Conservation (phyloP, 2,797 vertebrate species). For the Coluber constrictor region DNA sequence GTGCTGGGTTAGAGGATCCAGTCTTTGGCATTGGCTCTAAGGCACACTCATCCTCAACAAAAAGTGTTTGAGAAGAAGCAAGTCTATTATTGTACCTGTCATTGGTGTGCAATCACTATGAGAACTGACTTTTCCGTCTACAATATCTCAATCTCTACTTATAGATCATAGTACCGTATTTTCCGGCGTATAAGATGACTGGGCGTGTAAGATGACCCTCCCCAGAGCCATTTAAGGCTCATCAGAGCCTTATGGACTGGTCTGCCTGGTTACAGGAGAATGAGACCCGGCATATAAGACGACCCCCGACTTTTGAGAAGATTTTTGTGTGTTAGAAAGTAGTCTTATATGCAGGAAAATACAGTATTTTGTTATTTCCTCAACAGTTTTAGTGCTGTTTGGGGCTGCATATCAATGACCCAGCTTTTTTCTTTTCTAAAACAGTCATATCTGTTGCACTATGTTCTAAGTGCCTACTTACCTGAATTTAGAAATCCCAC, state of each 20-base stretch:
- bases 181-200: no score
- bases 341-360: no score
- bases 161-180: background rate
- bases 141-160: background rate
- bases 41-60: background rate
- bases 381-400: background rate
- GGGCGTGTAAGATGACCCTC: no score
- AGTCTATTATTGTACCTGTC: background rate
- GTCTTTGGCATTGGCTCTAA: background rate
- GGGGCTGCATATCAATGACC: background rate
- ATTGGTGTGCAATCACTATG: background rate
- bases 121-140: background rate
- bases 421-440: background rate
- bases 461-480: background rate
- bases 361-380: background rate
- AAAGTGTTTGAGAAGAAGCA: background rate
- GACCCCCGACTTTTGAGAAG: no score
- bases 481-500: background rate
- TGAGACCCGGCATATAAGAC: no score
- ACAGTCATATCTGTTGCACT: background rate
- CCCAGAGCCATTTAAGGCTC: no score
- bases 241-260: no score
- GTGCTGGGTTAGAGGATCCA: background rate
- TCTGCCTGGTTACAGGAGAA: no score
- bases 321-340: no score